Base-by-base conservation (phyloP, 2,888 invertebrate genomes). In the Pseudococcus longispinus region DNA sequence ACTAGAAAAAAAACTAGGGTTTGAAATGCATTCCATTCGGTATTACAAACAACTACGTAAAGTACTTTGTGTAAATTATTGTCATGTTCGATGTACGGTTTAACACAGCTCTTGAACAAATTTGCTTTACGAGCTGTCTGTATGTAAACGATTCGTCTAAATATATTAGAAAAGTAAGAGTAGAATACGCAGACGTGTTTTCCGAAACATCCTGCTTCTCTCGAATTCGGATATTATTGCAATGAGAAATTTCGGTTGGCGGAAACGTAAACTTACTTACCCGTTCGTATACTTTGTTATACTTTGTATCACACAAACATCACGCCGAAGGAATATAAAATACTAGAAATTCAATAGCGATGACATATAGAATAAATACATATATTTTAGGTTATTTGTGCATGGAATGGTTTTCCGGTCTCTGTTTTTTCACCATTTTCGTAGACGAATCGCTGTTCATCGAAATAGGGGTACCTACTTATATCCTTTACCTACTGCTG, bases 341-440 rank as follows among this genome's bases (percentile, higher is more conserved):
- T 29, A 70, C 70, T 60, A 70, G 70, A 70, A 70, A 37, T 70
- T 70, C 70, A 70, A 70, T 70, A 70, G 29, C 29, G 70, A 70
- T 70, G 70, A 18, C 29, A 70, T 18, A 18, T 70, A 70, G 29
- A 70, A 70, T 70, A 70, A 70, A 70, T 70, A 70, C 29, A 70
- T 70, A 70, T 70, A 70, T 70, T 70, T 70, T 29, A 29, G 29
- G 29, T 70, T 70, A 70, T 70, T 70, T 29, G 70, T 70, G 37
- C 37, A 37, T 6, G 70, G 32, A 70, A 32, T 70, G 23, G 23
- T 23, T 70, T 29, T 29, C 29, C 6, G 32, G 65, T 65, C 23
- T 65, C 23, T 65, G 3, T 65, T 65, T 70, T 15, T 8, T 18
- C 18, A 26, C 29, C 6, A 23, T 23, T 65, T 23, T 20, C 20